Percentiles rank a stretch among this genome's conserved stretches.
phyloP scores from a whole-genome alignment of 1,140 invertebrate genomes.

The Contarinia nasturtii region DNA sequence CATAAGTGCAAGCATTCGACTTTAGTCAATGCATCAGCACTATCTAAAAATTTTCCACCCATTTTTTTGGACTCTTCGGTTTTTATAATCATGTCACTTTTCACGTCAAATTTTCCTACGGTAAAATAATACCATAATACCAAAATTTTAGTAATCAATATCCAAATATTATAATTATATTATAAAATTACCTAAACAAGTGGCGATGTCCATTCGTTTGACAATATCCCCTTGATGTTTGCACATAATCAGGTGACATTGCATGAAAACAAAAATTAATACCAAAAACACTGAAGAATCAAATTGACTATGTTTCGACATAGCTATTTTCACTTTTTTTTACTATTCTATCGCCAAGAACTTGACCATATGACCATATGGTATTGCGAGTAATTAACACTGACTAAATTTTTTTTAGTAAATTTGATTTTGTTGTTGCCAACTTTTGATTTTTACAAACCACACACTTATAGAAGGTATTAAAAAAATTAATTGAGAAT shows the following conservation, averaged over 20 bases:
- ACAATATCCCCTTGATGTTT: background rate
- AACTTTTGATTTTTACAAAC: too few relatives aligned
- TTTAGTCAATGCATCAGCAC: constrained; percentile 54
- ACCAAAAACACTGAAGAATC: too few relatives aligned
- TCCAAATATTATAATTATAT: background rate
- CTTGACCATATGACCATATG: background rate
- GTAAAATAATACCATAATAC: constrained; percentile 6
- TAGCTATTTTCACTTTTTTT: too few relatives aligned
- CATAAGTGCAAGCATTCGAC: constrained; percentile 70
- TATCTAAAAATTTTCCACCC: constrained; percentile 76
- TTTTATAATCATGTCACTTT: constrained; percentile 73
- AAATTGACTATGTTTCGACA: too few relatives aligned
- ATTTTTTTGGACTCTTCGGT: constrained; percentile 70
- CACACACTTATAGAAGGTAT: too few relatives aligned
- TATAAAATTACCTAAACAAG: constrained; percentile 15
- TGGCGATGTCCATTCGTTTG: constrained; percentile 21
- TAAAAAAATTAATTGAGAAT: too few relatives aligned
- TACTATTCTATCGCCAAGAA: too few relatives aligned
- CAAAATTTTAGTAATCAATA: background rate
- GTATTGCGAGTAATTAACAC: background rate
- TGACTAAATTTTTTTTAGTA: background rate
- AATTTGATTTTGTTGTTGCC: too few relatives aligned
- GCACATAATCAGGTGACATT: too few relatives aligned
- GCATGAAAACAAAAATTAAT: too few relatives aligned
- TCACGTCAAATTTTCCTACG: constrained; percentile 59